A percentile compares a stretch with the other conserved stretches of the same genome.
Conservation (phyloP, 92 coral and sea anemone species). For the Plumapathes pennacea region DNA sequence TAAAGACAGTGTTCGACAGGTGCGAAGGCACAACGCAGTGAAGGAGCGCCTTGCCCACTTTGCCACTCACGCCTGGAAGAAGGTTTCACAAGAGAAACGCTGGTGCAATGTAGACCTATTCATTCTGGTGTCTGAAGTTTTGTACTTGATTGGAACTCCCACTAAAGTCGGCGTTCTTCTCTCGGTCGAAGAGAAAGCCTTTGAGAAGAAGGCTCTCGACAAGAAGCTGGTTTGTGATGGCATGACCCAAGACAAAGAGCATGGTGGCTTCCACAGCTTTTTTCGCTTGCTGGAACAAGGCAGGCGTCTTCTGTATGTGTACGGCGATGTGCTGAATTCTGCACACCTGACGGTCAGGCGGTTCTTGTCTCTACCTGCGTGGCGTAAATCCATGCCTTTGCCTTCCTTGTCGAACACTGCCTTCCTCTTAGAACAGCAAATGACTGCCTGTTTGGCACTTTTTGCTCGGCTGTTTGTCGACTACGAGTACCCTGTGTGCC, state of each 20-base stretch:
- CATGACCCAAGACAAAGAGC: slow-evolving; percentile 37
- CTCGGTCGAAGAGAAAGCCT: slow-evolving; percentile 54
- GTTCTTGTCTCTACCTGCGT: slow-evolving; percentile 47
- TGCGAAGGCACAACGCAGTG: slow-evolving; percentile 35
- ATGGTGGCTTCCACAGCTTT: slow-evolving; percentile 20
- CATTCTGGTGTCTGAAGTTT: slow-evolving; percentile 48
- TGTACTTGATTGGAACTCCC: slow-evolving; percentile 55
- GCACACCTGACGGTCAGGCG: slow-evolving; percentile 29
- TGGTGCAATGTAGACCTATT: slow-evolving; percentile 57
- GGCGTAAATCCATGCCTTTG: slow-evolving; percentile 32
- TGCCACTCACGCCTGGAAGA: slow-evolving; percentile 52
- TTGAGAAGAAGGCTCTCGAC: too few relatives aligned
- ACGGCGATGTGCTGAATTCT: slow-evolving; percentile 51
- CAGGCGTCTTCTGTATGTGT: slow-evolving; percentile 19
- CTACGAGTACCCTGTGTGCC: slow-evolving; percentile 47
- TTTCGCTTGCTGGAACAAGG: slow-evolving; percentile 55
- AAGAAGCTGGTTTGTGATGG: slow-evolving; percentile 24
- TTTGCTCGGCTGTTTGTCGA: slow-evolving; percentile 56
- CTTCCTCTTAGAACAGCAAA: slow-evolving; percentile 72
- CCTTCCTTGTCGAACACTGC: slow-evolving; percentile 75
- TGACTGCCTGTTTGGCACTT: slow-evolving; percentile 65
- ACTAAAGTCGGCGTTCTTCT: slow-evolving; percentile 30
- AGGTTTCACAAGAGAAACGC: slow-evolving; percentile 17
- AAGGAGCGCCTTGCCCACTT: slow-evolving; percentile 45
- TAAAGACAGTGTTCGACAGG: slow-evolving; percentile 18